Base-by-base conservation (phyloP, 1,140 invertebrate genomes). In the Radopholus similis region DNA sequence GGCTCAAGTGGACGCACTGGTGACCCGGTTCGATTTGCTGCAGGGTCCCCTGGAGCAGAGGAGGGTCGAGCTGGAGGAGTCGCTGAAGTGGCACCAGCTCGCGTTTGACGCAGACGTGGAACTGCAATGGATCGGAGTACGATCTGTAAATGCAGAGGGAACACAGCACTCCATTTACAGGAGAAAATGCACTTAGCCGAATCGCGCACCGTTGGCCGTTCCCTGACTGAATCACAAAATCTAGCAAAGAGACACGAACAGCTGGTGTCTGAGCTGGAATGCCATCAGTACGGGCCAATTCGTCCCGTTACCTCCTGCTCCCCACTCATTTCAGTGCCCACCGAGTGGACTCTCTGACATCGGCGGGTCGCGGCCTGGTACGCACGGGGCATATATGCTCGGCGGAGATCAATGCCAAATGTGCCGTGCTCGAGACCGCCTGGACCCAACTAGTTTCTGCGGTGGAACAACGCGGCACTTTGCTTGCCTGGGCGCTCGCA, bases 221-320 rank as follows among this genome's bases (percentile, higher is more conserved):
- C 91, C 84, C 84, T 97, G 35, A 89, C 93, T 76, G 92, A 95
- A 83, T 91, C 92, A 0, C 91, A 95, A 79, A 90, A 89, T 13
- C 86, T 93, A 11, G 88, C 90, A 73, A 97, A 96, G 84, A 95
- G 95, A 84, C 93, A 96, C 83, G 90, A 86, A 77, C 93, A 95
- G 84, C 84, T 94, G 28, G 89, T 91, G 77, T 89, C 89, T 1
- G 92, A 95, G 85, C 89, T 95, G 66, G 83, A 84, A 11, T 91
- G 90, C 0, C 89, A 93, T 83, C 87, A 89, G 76, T 88, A n/a
- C n/a, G n/a, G n/a, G n/a, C n/a, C n/a, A n/a, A n/a, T n/a, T n/a
- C n/a, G n/a, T n/a, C 89, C 13, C n/a, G n/a, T n/a, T n/a, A n/a
- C n/a, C n/a, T n/a, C n/a, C n/a, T n/a, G n/a, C n/a, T n/a, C n/a